Conservation (phyloP, 2,797 vertebrate species). For the Molossus molossus region DNA sequence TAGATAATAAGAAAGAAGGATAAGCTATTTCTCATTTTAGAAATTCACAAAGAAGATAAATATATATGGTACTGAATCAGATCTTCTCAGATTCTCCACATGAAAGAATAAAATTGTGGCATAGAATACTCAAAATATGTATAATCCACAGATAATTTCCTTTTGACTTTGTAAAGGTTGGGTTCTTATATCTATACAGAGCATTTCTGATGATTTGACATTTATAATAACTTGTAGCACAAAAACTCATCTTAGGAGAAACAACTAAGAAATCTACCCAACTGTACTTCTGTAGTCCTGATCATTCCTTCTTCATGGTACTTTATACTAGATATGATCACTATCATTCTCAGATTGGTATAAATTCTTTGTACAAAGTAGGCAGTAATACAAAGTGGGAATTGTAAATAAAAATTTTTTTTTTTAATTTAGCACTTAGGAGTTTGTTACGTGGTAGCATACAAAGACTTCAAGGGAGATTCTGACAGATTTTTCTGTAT, state of each 20-base stretch:
- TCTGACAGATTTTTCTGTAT: constrained; percentile 49
- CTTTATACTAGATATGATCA: neutral
- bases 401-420: neutral
- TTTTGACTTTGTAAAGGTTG: constrained; percentile 36
- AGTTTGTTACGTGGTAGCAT: neutral
- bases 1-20: constrained; percentile 14
- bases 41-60: constrained; percentile 2
- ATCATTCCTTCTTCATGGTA: neutral
- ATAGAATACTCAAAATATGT: neutral
- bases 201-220: neutral
- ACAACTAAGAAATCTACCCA: constrained; percentile 40
- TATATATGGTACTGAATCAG: neutral
- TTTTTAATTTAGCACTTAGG: neutral
- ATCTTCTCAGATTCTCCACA: constrained; percentile 41
- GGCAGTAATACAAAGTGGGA: neutral
- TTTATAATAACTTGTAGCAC: constrained; percentile 36
- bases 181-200: constrained; percentile 6
- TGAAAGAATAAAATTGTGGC: constrained; percentile 16
- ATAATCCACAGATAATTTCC: constrained; percentile 33
- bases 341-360: constrained; percentile 6
- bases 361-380: constrained; percentile 49
- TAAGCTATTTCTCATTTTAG: constrained; percentile 45
- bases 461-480: neutral
- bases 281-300: neutral
- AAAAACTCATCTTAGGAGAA: constrained; percentile 20